These are phyloP conservation scores for Aurelia coerulea DNA, from an alignment of 30 jellyfish, hydroid and myxozoan species.

Conservation along the genomic window DNA sequence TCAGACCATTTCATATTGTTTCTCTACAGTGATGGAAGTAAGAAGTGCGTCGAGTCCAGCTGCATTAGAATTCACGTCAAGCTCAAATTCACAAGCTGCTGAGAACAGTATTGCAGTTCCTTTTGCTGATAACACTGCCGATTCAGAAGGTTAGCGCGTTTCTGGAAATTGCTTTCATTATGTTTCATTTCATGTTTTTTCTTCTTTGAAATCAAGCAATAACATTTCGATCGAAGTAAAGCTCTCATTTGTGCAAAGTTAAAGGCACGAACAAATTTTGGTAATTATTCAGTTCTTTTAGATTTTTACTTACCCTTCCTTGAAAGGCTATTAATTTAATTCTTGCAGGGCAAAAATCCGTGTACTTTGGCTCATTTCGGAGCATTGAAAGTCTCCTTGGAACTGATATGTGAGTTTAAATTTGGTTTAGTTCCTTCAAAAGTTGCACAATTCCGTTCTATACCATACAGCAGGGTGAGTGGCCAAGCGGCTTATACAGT, in stretches of 20 bases:
- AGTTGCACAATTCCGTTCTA: neutral
- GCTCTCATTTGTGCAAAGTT: too few relatives aligned
- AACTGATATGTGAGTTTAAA: slow-evolving; percentile 13
- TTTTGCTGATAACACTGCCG: neutral
- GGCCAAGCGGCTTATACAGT: too few relatives aligned
- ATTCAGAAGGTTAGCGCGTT: too few relatives aligned
- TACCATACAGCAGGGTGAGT: neutral
- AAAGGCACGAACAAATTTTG: too few relatives aligned
- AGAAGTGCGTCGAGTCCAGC: neutral
- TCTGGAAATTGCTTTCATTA: too few relatives aligned
- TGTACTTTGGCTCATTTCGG: slow-evolving; percentile 26
- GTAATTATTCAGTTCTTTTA: too few relatives aligned
- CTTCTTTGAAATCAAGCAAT: too few relatives aligned
- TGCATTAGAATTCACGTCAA: neutral
- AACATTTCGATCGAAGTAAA: too few relatives aligned
- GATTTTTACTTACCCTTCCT: neutral
- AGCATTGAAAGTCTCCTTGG: slow-evolving; percentile 47
- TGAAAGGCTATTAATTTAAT: neutral
- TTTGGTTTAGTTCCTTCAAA: neutral
- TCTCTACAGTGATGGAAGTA: slow-evolving; percentile 29
- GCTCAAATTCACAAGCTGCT: neutral
- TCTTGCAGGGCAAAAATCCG: slow-evolving; percentile 11
- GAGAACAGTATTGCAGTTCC: slow-evolving; percentile 19
- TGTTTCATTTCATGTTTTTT: too few relatives aligned
- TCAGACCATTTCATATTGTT: neutral